Evolutionary conservation across 1,140 invertebrate species (phyloP), one percentile per base, ranked within the genome.

Genomic region (Mya arenaria): DNA sequence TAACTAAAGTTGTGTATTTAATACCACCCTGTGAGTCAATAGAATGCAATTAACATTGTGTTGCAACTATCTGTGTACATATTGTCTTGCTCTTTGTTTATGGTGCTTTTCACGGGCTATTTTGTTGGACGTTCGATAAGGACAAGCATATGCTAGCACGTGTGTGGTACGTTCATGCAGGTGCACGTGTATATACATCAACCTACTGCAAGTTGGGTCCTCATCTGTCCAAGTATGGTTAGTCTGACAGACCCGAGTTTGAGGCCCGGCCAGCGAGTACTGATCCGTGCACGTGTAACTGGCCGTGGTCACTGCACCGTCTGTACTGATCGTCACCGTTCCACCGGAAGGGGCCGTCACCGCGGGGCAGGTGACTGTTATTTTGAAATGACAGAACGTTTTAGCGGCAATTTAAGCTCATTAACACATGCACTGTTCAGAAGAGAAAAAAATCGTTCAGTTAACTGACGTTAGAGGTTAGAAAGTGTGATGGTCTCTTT

Each of bases 311-410:
- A n/a, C 36, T n/a, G 39, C 48, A 28, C 77, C 77, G 30, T 80
- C 66, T 19, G 77, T 69, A 3, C 2, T 23, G 13, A 58, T 4
- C 0, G 56, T 41, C 15, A 71, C 55, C n/a, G 23, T 37, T 5
- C 77, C 77, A 56, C 36, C 44, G 10, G 28, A 19, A 30, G 37
- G 23, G 23, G 32, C 4, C 19, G 5, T 36, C 15, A 80, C 17
- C 28, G n/a, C 6, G 39, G 48, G 41, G 36, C 77, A 80, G 0
- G 17, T 5, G 1, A 41, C 77, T 80, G 77, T n/a, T n/a, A n/a
- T n/a, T n/a, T n/a, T n/a, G n/a, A n/a, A n/a, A n/a, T n/a, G n/a
- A n/a, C n/a, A n/a, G n/a, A n/a, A n/a, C n/a, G n/a, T n/a, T n/a
- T n/a, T n/a, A n/a, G n/a, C n/a, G n/a, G n/a, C n/a, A n/a, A n/a